These are phyloP conservation scores for Lamellibrachia satsuma DNA, from an alignment of 2,888 invertebrate genomes.

Conservation along the genomic window DNA sequence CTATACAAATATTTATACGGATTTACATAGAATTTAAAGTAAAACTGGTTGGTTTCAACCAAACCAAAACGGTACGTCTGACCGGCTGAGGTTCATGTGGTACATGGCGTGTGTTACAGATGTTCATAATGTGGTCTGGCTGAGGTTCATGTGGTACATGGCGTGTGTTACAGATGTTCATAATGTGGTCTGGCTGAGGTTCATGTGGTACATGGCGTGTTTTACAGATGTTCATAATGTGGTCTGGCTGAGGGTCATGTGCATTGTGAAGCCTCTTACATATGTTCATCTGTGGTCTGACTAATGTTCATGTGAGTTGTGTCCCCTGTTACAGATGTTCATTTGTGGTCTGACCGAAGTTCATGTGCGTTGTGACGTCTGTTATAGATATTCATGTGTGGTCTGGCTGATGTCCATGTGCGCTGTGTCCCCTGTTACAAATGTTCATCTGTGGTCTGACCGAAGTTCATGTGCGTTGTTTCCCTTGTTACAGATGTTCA, in stretches of 20 bases:
- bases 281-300: neutral
- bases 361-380: neutral
- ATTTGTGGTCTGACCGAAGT: neutral
- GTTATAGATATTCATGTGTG: neutral
- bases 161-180: neutral
- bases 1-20: too few relatives aligned
- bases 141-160: neutral
- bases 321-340: neutral
- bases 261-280: neutral
- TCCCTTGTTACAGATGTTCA: slow-evolving; percentile 45
- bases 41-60: too few relatives aligned
- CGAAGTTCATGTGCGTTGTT: slow-evolving; percentile 3
- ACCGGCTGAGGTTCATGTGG: too few relatives aligned
- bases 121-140: neutral
- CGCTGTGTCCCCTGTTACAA: neutral
- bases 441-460: neutral
- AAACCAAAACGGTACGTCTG: too few relatives aligned
- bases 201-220: neutral
- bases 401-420: neutral
- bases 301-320: neutral
- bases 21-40: too few relatives aligned
- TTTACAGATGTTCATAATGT: too few relatives aligned
- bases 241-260: neutral
- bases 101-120: neutral
- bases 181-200: neutral